Conservation (phyloP, 2,888 invertebrate genomes). For the Drosophila ochracea region DNA sequence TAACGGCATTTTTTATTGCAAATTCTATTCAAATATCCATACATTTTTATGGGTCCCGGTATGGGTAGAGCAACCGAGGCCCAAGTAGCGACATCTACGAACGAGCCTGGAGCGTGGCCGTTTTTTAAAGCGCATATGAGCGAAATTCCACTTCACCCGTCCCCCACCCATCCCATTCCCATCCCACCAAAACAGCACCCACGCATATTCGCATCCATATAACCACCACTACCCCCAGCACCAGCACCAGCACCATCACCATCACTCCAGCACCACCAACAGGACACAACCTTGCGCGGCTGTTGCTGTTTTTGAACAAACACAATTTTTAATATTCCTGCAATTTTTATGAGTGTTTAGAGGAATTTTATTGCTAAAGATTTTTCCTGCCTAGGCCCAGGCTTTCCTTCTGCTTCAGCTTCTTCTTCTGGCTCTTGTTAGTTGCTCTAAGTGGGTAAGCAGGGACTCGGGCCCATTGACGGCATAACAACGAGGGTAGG, state of each 20-base stretch:
- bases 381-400: constrained; percentile 67
- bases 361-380: constrained; percentile 85
- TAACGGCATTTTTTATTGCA: constrained; percentile 83
- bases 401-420: background rate
- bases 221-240: constrained; percentile 2
- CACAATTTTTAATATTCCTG: constrained; percentile 85
- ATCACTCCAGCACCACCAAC: constrained; percentile 2
- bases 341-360: constrained; percentile 85
- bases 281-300: constrained; percentile 39
- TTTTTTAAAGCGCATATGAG: constrained; percentile 71
- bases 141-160: constrained; percentile 44
- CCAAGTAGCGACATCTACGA: constrained; percentile 48
- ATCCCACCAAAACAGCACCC: constrained; percentile 18
- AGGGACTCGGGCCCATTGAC: background rate
- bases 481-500: constrained; percentile 5
- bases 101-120: constrained; percentile 6
- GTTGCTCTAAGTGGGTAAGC: constrained; percentile 41
- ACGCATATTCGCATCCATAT: constrained; percentile 8
- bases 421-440: constrained; percentile 34
- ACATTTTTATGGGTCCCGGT: constrained; percentile 76
- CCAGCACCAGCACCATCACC: background rate
- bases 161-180: constrained; percentile 8
- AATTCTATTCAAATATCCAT: constrained; percentile 83
- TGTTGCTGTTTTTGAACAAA: constrained; percentile 77
- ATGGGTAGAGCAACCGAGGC: constrained; percentile 26